Conservation (phyloP, 2,113 vertebrate genomes). For the Aix galericulata region DNA sequence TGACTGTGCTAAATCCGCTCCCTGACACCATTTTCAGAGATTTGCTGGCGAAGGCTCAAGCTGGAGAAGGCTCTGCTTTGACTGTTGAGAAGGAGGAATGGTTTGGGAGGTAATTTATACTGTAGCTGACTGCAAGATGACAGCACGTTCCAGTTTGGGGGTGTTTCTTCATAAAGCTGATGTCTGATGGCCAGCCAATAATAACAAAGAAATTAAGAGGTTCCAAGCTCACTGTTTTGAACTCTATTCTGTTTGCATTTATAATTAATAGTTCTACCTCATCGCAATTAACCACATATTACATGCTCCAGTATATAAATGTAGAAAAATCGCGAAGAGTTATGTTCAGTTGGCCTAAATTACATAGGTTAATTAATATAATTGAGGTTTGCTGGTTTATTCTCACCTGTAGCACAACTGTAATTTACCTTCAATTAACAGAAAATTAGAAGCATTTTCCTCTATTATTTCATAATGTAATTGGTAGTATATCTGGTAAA, state of each 20-base stretch:
- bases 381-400: background rate
- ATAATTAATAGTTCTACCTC: background rate
- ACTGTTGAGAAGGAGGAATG: background rate
- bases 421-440: background rate
- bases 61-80: background rate
- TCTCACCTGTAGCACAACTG: background rate
- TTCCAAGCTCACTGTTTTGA: background rate
- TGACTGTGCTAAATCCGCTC: background rate
- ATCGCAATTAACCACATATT: background rate
- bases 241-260: background rate
- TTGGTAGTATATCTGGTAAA: background rate
- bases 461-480: background rate
- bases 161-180: background rate
- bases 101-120: background rate
- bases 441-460: background rate
- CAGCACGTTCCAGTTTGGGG: background rate
- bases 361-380: background rate
- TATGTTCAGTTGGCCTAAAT: background rate
- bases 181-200: background rate
- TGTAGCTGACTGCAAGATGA: background rate
- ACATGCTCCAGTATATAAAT: background rate
- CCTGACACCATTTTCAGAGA: background rate
- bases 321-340: background rate
- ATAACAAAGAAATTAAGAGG: background rate
- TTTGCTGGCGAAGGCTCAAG: background rate